Percentiles rank a stretch among this genome's conserved stretches.
phyloP scores from a whole-genome alignment of 2,888 invertebrate genomes.

The Xanthorhoe designata region DNA sequence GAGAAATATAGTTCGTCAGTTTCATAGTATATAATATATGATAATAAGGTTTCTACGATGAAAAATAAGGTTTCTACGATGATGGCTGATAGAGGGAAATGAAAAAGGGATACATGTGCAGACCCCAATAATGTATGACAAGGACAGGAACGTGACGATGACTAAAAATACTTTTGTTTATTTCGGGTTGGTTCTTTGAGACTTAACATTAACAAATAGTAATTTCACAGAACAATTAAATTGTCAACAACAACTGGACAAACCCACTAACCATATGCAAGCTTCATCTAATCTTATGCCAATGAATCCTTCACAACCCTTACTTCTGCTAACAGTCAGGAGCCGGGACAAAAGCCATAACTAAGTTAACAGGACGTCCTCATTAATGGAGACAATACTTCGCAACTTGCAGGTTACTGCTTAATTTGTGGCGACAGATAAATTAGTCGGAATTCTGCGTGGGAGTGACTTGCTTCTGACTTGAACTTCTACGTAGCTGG shows the following conservation, averaged over 20 bases:
- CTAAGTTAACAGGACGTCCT: conserved; percentile 51
- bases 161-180: too few relatives aligned
- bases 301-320: conserved; percentile 20
- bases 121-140: too few relatives aligned
- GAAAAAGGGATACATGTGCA: too few relatives aligned
- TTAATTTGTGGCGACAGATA: conserved; percentile 44
- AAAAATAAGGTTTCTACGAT: too few relatives aligned
- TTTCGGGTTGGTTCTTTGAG: too few relatives aligned
- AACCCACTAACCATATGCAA: not conserved
- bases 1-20: too few relatives aligned
- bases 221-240: not conserved
- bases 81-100: too few relatives aligned
- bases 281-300: conserved; percentile 12
- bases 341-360: conserved; percentile 24
- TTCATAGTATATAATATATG: too few relatives aligned
- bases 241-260: not conserved
- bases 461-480: conserved; percentile 39
- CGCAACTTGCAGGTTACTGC: conserved; percentile 45
- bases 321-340: too few relatives aligned
- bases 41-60: too few relatives aligned
- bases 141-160: too few relatives aligned
- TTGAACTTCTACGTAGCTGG: conserved; percentile 21
- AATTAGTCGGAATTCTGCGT: conserved; percentile 40
- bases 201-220: too few relatives aligned
- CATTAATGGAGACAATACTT: conserved; percentile 48